Base-by-base conservation (phyloP, 2,888 invertebrate species). In the Phyto melanocephala region DNA sequence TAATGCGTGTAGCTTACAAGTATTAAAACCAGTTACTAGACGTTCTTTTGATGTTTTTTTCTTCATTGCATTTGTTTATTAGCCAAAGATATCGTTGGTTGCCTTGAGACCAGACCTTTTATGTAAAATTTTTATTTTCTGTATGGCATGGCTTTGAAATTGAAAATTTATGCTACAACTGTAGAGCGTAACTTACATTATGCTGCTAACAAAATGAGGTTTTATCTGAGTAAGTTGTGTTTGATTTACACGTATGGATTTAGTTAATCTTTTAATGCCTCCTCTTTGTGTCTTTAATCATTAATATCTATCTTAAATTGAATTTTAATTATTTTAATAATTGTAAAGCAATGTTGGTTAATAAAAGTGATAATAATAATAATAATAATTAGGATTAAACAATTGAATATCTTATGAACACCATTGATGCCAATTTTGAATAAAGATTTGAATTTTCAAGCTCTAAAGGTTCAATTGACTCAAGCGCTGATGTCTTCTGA, bases 241-340 rank as follows among this genome's bases (percentile, higher is more conserved):
- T 33, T 40, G 13, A n/a, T 10, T 24, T 45, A 20, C 13, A 7
- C n/a, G 8, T 28, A 11, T 56, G 8, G 28, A 10, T 56, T 56
- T 42, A 17, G 13, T 33, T 42, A 24, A 8, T 13, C 42, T 54
- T 62, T 28, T 42, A 63, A 24, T 63, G 28, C 0, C 35, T 45
- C 1, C 20, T 35, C 8, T 45, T n/a, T 28, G 11, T 13, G 35
- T 10, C 63, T 63, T 54, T 63, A 74, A 63, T 74, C 20, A 63
- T 74, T 47, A 65, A 45, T 35, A 52, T 42, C 33, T 74, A n/a
- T 33, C 54, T 45, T 17, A 56, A 71, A 72, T 79, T 65, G 71
- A 72, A 65, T 58, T 72, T 72, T 72, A 79, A 79, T 72, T 79
- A 56, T 65, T 71, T 11, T 17, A 4, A 50, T n/a, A 42, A 20